phyloP scores from a whole-genome alignment of 2,113 vertebrate genomes.

The Eleginops maclovinus region DNA sequence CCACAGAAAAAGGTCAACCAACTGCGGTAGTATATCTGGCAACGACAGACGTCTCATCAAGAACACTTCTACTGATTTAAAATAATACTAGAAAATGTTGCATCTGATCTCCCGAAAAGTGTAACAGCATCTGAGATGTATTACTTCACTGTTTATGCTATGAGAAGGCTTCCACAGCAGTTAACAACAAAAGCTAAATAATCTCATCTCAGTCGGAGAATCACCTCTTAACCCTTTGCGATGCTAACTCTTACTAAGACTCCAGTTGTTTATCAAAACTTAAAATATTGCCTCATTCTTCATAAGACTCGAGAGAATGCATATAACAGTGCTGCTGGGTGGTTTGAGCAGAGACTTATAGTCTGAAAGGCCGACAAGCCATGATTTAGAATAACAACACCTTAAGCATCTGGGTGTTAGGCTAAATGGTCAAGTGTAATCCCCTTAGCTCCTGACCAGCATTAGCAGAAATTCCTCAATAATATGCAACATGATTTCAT shows the following conservation, averaged over 20 bases:
- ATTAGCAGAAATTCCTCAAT: conserved; percentile 79
- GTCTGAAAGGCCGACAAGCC: conserved; percentile 38
- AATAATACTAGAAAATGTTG: neutral
- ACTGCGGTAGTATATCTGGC: neutral
- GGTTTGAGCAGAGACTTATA: conserved; percentile 39
- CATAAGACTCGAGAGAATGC: neutral
- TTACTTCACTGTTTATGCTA: neutral
- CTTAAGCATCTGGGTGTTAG: conserved; percentile 72
- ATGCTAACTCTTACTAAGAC: neutral
- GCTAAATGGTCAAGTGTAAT: conserved; percentile 79
- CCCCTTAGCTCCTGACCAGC: conserved; percentile 74
- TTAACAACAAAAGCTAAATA: conserved; percentile 7
- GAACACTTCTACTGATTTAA: conserved; percentile 9
- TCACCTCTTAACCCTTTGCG: neutral
- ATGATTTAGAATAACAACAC: conserved; percentile 72
- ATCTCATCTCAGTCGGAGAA: neutral
- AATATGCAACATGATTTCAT: conserved; percentile 77
- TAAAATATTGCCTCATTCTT: conserved; percentile 26
- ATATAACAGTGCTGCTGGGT: conserved; percentile 46
- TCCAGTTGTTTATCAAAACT: conserved; percentile 18
- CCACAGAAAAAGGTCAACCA: neutral
- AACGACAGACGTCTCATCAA: neutral
- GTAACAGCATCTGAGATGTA: neutral
- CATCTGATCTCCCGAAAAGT: neutral
- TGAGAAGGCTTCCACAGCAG: neutral